Evolutionary conservation across 2,888 invertebrate genomes (phyloP), one percentile per base, ranked within the genome.

Genomic region (Tupiocoris notatus): DNA sequence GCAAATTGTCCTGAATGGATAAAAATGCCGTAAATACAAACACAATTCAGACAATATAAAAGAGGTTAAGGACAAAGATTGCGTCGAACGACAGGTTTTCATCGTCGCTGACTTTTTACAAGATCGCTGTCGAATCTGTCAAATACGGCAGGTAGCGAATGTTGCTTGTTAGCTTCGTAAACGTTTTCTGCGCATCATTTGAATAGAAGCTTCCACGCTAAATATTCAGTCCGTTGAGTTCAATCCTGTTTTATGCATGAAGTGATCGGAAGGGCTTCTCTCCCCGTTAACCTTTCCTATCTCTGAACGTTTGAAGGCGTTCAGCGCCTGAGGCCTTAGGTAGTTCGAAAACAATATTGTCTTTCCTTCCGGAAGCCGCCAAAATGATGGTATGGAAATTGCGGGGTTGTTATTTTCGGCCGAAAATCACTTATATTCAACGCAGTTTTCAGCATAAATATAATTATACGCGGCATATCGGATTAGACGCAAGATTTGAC

Each of bases 241-340:
- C 65, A 65, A 39, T 65, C 39, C 65, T 65, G 39, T 65, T 65
- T 25, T 65, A 65, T 65, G 65, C 65, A 65, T 65, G 65, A 65
- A 65, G 65, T 39, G 65, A 20, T 17, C 6, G 17, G 3, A 6
- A 20, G 20, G 65, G 25, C 20, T 20, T 39, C 39, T 39, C 39
- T 39, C 39, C 39, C 39, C 12, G 39, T 39, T 39, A 39, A 39
- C 39, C 39, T 39, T 39, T 39, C 12, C 39, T 39, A 12, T 39
- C 39, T 7, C 39, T 3, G 3, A 39, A 39, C 39, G 39, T 39
- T 39, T 39, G 39, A 39, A 39, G 39, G 39, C 39, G 3, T 39
- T 39, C 3, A 7, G 39, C 39, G 3, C 12, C 39, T 12, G 39
- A 39, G 39, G 39, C 39, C 39, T 39, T 39, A 39, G 6, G 6